Base-by-base conservation (phyloP, 2,888 invertebrate species). In the Meliscaeva auricollis region DNA sequence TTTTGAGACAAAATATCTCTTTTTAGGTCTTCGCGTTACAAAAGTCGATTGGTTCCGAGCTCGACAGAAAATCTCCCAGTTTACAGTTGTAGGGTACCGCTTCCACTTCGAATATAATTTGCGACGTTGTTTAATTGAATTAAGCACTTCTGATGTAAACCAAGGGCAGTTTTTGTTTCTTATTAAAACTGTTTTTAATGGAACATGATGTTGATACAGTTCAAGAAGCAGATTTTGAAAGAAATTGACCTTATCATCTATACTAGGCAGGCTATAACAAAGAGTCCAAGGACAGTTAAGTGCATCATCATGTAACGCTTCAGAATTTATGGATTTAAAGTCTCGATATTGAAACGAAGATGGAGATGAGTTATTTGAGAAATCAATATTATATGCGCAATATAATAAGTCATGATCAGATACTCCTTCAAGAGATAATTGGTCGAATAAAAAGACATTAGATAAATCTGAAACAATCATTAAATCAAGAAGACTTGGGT, bases 361-460 rank as follows among this genome's bases (percentile, higher is more conserved):
- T 5, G 44, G 13, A 26, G n/a, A 5, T 2, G 17, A 17, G n/a
- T 17, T 11, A 32, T 32, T 26, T 13, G 64, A 64, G 17, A 64
- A 64, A 32, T 64, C 48, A 32, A 64, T 64, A 8, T 64, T 64
- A 11, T 64, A 64, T 2, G 64, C 5, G 30, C 64, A 64, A 48
- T 44, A 48, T 5, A 62, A 15, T 7, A 62, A 30, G 26, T 62
- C 46, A 62, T 62, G 62, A 7, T 62, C 44, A 46, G 62, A 62
- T 26, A 62, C 22, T 4, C 62, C 62, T 8, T 46, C 62, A 6
- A 62, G 1, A 7, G 44, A n/a, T 5, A 66, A 17, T 20, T 66
- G 66, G 17, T 50, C 66, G 3, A 66, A 32, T 30, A 50, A 32
- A 5, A 66, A 17, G 15, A 66, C 50, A 15, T 66, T 66, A 1